phyloP scores from a whole-genome alignment of 2,113 vertebrate species.

The Corvus hawaiiensis region DNA sequence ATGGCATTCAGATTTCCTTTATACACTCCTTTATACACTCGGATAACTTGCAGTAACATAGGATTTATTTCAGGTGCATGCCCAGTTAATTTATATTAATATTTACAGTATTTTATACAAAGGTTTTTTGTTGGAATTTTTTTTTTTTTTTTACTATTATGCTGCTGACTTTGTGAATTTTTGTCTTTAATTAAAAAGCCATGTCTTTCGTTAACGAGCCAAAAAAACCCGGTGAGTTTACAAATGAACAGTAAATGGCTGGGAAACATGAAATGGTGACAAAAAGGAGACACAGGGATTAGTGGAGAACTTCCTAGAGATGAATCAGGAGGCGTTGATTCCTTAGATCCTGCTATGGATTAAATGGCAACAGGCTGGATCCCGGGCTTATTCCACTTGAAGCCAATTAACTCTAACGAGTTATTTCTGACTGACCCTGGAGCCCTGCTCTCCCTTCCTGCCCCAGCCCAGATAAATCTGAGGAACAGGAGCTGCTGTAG shows the following conservation, averaged over 20 bases:
- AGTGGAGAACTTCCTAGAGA: neutral
- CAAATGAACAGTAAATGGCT: neutral
- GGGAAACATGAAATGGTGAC: neutral
- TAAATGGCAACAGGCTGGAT: neutral
- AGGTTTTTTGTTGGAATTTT: neutral
- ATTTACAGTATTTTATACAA: constrained; percentile 79
- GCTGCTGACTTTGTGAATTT: constrained; percentile 64
- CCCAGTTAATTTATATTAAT: constrained; percentile 81
- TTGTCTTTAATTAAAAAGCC: constrained; percentile 27
- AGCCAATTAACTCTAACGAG: constrained; percentile 7
- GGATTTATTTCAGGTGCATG: constrained; percentile 82
- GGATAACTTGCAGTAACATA: constrained; percentile 75
- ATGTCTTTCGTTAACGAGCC: neutral
- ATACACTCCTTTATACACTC: constrained; percentile 78
- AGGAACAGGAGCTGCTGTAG: neutral
- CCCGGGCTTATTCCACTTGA: neutral
- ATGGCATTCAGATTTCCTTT: constrained; percentile 79
- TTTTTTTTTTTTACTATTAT: constrained; percentile 58
- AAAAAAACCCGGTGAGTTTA: neutral
- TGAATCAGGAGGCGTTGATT: neutral
- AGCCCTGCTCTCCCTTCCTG: neutral
- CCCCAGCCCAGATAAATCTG: neutral
- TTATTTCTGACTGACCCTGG: neutral
- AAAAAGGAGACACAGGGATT: neutral
- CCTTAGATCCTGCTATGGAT: neutral